phyloP scores from a whole-genome alignment of 1,140 invertebrate species.

The Tetramorium simillimum region DNA sequence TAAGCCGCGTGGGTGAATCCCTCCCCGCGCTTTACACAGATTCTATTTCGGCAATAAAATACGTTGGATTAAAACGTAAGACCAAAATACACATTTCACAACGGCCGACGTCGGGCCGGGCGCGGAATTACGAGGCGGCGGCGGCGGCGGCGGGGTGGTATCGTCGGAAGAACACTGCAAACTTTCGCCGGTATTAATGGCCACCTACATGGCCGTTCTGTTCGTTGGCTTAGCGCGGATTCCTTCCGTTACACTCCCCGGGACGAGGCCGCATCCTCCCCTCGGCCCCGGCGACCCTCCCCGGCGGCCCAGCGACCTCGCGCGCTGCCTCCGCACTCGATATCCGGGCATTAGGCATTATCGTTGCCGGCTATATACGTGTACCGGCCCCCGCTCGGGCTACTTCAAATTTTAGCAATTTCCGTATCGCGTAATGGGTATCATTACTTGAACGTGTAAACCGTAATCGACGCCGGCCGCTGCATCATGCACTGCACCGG shows the following conservation, averaged over 20 bases:
- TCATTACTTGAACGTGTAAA: constrained; percentile 66
- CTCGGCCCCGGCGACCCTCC: constrained; percentile 11
- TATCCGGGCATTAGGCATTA: constrained; percentile 72
- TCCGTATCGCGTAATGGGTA: constrained; percentile 58
- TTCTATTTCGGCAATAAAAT: constrained; percentile 62
- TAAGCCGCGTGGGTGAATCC: constrained; percentile 10
- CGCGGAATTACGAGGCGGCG: constrained; percentile 46
- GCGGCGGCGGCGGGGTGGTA: background rate
- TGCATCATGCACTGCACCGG: constrained; percentile 9
- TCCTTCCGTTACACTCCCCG: constrained; percentile 69
- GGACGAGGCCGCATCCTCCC: constrained; percentile 43
- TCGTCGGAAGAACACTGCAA: constrained; percentile 65
- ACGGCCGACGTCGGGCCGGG: constrained; percentile 13
- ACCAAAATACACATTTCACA: constrained; percentile 52
- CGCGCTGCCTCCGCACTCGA: constrained; percentile 69
- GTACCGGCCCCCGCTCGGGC: constrained; percentile 34
- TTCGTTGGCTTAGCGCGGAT: constrained; percentile 70
- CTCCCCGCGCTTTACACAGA: constrained; percentile 16
- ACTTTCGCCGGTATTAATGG: constrained; percentile 72
- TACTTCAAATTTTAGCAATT: constrained; percentile 66
- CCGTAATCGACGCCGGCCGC: constrained; percentile 60
- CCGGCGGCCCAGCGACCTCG: constrained; percentile 11
- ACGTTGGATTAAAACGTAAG: constrained; percentile 60
- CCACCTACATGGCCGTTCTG: constrained; percentile 65
- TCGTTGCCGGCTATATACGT: constrained; percentile 51